Evolutionary conservation across 2,797 vertebrate species (phyloP), one percentile per base, ranked within the genome.

Genomic region (Sebastes goodei): DNA sequence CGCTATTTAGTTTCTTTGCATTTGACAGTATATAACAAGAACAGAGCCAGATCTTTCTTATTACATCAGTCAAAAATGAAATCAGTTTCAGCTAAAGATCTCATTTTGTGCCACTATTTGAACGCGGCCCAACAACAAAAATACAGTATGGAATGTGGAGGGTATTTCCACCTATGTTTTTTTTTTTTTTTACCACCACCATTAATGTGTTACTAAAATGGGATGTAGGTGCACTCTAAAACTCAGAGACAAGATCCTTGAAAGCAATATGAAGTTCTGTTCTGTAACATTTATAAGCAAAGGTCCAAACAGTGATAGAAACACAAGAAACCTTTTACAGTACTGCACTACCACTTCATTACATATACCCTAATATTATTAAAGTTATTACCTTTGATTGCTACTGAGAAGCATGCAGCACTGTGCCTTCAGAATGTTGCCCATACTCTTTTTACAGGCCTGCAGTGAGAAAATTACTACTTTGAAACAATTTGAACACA

Each of bases 401-500:
- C 62, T 82, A 85, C 63, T 79, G 79, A 87, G 79, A 93, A 85
- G 91, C 90, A 93, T 94, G 92, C 89, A 84, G 84, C 79, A 88
- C 87, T 89, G 94, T 94, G 94, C 94, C 93, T 94, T 93, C 79
- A 76, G 84, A n/a, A 86, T 63, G 74, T 78, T 57, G 68, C 35
- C 66, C 68, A 46, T 46, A 27, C 61, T 83, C 71, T 71, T 59
- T 69, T 65, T 78, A 57, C 15, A 68, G 82, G 80, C 85, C 83
- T 78, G 87, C 82, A 80, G 78, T 65, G 84, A 91, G 79, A 81
- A 85, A 81, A 78, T 78, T 74, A 74, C 49, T 89, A 71, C 79
- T 78, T 70, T 86, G 59, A 85, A 86, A 83, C 3, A 5, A 85
- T 85, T 87, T 80, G 77, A 89, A 91, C 64, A 85, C 76, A 80